phyloP scores from a whole-genome alignment of 2,888 invertebrate species.

The Polydrusus cervinus region DNA sequence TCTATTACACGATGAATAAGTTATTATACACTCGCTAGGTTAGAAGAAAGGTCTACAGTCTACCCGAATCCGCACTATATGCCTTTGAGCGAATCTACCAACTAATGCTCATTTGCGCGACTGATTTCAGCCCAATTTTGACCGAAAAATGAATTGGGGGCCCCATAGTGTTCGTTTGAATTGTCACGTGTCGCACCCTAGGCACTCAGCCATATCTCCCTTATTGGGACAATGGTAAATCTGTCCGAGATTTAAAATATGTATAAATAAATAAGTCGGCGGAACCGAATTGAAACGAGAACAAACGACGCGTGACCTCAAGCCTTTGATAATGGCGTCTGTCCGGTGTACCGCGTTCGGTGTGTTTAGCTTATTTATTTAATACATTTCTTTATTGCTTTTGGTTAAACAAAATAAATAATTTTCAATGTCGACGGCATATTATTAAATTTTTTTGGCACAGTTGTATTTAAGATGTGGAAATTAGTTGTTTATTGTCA shows the following conservation, averaged over 20 bases:
- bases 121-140: constrained; percentile 43
- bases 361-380: no score
- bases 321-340: no score
- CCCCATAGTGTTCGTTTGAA: constrained; percentile 47
- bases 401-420: no score
- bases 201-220: constrained; percentile 70
- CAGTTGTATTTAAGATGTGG: no score
- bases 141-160: constrained; percentile 51
- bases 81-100: constrained; percentile 36
- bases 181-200: constrained; percentile 67
- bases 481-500: no score
- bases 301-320: no score
- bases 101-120: constrained; percentile 49
- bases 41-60: constrained; percentile 7
- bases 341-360: no score
- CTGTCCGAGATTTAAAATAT: constrained; percentile 34
- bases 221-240: constrained; percentile 52
- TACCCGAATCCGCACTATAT: constrained; percentile 14
- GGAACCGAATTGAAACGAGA: no score
- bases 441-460: no score
- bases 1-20: not conserved
- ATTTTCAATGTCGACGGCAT: no score
- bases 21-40: not conserved
- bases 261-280: no score
- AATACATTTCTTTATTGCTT: no score